These are phyloP conservation scores for Actenoides lindsayi DNA, from an alignment of 2,113 vertebrate species.

Conservation along the genomic window DNA sequence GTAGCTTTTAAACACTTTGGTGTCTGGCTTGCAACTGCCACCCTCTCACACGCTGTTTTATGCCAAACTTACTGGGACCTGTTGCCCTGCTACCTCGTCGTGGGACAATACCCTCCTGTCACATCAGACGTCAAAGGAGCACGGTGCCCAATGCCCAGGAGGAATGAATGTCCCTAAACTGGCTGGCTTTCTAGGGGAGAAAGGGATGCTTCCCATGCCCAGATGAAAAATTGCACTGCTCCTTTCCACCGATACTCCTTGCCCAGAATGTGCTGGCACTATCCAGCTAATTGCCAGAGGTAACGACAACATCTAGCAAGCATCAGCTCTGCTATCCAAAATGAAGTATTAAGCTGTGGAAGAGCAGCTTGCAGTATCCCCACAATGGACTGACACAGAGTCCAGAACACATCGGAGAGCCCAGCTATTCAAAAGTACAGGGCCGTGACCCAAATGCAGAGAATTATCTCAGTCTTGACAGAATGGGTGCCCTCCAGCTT, in stretches of 20 bases:
- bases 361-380: background rate
- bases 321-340: background rate
- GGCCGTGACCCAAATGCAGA: background rate
- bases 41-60: background rate
- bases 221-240: background rate
- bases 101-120: background rate
- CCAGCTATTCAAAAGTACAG: background rate
- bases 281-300: background rate
- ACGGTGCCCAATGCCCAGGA: fast-evolving
- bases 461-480: background rate
- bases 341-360: background rate
- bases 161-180: background rate
- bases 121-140: background rate
- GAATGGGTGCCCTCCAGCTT: background rate
- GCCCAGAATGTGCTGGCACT: background rate
- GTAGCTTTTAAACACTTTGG: background rate
- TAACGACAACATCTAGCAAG: background rate
- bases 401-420: background rate
- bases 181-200: background rate
- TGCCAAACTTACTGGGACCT: background rate
- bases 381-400: too few species aligned
- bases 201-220: background rate
- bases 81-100: background rate
- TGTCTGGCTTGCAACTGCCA: background rate
- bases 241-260: background rate